Percentiles rank a stretch among this genome's conserved stretches.
phyloP scores from a whole-genome alignment of 2,113 vertebrate species.

The Leptodactylus fuscus region DNA sequence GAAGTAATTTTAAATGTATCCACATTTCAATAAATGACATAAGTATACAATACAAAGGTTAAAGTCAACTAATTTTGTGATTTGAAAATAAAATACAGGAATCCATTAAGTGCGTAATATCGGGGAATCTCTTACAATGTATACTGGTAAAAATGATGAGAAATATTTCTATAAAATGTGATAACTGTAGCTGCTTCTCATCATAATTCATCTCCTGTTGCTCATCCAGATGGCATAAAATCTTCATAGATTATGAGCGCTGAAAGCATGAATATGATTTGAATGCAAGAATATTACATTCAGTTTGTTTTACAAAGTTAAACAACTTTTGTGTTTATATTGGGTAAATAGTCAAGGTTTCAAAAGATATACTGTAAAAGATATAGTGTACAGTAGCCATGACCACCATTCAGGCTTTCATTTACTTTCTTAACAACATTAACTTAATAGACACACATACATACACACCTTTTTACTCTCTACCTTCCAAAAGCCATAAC shows the following conservation, averaged over 20 bases:
- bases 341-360: neutral
- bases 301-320: neutral
- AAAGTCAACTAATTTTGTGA: neutral
- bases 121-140: neutral
- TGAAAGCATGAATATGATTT: conserved; percentile 17
- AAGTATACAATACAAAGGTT: neutral
- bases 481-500: no score
- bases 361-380: neutral
- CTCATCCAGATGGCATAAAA: conserved; percentile 17
- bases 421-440: no score
- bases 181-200: neutral
- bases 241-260: no score
- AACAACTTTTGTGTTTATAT: neutral
- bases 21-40: no score
- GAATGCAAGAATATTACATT: neutral
- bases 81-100: neutral
- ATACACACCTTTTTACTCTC: no score
- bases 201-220: conserved; percentile 17
- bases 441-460: no score
- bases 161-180: neutral
- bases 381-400: no score
- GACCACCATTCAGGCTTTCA: no score
- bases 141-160: neutral
- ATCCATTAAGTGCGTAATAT: neutral
- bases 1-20: no score